Evolutionary conservation across 2,113 vertebrate species (phyloP).

Genomic region (Bos indicus): DNA sequence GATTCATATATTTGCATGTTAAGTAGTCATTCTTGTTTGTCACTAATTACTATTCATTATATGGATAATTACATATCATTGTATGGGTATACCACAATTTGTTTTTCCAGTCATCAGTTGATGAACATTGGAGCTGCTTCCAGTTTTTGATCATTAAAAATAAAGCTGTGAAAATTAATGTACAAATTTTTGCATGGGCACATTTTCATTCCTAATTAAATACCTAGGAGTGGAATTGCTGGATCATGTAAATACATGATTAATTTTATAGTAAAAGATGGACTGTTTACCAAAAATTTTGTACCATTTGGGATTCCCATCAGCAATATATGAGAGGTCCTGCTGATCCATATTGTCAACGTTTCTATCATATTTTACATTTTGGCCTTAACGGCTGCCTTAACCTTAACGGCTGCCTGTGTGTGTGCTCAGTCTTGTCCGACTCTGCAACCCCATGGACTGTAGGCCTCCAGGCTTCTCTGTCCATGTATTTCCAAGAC

Average conservation of each 20-base stretch:
- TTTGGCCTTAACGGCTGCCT: background rate
- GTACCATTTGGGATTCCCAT: background rate
- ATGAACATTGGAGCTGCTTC: background rate
- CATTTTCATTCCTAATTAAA: background rate
- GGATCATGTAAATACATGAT: background rate
- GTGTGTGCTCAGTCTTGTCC: background rate
- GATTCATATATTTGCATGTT: background rate
- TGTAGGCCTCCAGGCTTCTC: background rate
- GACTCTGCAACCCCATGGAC: background rate
- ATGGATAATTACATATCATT: background rate
- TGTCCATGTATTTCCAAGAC: background rate
- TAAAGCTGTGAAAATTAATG: background rate
- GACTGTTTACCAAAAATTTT: background rate
- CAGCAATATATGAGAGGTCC: background rate
- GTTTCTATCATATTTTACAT: background rate
- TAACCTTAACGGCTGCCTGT: background rate
- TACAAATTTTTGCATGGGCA: background rate
- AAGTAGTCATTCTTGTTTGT: background rate
- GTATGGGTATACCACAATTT: background rate
- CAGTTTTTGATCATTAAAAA: conserved; percentile 2
- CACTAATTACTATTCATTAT: background rate
- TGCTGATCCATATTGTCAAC: background rate
- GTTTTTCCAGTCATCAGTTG: background rate
- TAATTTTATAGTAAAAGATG: background rate
- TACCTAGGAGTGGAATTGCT: background rate